Evolutionary conservation across 2,797 vertebrate genomes (phyloP).

Genomic region (Telmatherina bonti): DNA sequence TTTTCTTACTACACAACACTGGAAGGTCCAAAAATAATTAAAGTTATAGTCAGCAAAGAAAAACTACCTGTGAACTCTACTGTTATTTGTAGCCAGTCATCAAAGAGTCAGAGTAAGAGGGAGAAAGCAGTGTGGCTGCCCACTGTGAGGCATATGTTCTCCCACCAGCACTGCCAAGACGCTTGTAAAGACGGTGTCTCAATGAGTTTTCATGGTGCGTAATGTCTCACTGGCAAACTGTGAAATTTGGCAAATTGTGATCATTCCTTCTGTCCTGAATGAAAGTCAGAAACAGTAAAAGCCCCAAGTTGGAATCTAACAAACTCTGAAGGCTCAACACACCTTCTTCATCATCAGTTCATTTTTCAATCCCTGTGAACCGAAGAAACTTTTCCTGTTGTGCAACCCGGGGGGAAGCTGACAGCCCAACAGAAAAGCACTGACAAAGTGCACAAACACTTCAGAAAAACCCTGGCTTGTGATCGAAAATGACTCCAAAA

Average conservation of each 20-base stretch:
- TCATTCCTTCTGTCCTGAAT: slow-evolving; percentile 26
- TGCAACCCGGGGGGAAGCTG: neutral
- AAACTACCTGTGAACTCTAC: slow-evolving; percentile 11
- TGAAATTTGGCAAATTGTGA: slow-evolving; percentile 17
- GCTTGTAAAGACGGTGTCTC: slow-evolving; percentile 42
- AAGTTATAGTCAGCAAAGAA: too few species aligned
- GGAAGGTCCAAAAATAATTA: too few species aligned
- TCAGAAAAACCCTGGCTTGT: neutral
- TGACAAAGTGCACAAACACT: slow-evolving; percentile 20
- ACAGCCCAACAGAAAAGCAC: neutral
- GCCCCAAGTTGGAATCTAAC: slow-evolving; percentile 3
- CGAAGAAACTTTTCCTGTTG: neutral
- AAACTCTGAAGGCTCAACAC: neutral
- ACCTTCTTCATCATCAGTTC: slow-evolving; percentile 13
- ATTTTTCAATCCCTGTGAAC: neutral
- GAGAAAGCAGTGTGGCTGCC: slow-evolving; percentile 14
- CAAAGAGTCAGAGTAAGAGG: slow-evolving; percentile 7
- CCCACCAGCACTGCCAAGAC: slow-evolving; percentile 38
- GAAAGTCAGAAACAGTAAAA: neutral
- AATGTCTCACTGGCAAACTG: slow-evolving; percentile 34
- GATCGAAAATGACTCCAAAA: slow-evolving; percentile 1
- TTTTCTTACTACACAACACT: too few species aligned
- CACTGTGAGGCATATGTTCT: slow-evolving; percentile 57
- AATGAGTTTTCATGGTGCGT: slow-evolving; percentile 38
- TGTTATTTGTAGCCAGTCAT: slow-evolving; percentile 24